Evolutionary conservation across 2,888 invertebrate species (phyloP), one percentile per base, ranked within the genome.

Genomic region (Crocallis elinguaria): DNA sequence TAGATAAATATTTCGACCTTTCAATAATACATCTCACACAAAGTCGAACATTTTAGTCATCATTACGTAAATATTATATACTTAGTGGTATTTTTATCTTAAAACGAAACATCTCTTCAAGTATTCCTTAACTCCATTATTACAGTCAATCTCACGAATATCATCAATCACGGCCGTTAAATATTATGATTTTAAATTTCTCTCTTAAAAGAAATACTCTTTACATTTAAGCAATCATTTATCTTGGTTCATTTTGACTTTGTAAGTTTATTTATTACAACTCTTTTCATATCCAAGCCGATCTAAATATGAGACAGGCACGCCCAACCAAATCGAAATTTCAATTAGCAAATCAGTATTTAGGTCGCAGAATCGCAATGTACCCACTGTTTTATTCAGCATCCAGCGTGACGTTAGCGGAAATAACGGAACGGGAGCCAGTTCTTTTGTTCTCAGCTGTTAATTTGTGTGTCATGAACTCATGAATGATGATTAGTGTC

Each of bases 381-480:
- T 54, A 64, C 51, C 60, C 55, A 57, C 58, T 69, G 69, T 75
- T 75, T 73, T 71, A 73, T 77, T 70, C 71, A 73, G 66, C 67
- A 71, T 70, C 73, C 67, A 69, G 57, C 45, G 62, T 79, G 75
- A 79, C 78, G 79, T 71, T 64, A 67, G 60, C 81, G 81, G 81
- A 81, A 75, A 67, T 81, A 81, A 81, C 82, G 81, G 82, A 63
- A 70, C 64, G 43, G 51, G 56, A 54, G 63, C 61, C 64, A 71
- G 59, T 68, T 73, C 74, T 72, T 77, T 78, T 78, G 78, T 78
- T 77, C 71, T 73, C 58, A 51, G 57, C 57, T 67, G 71, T 70
- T 74, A 74, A 77, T 76, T 77, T 76, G 59, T 77, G 67, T 77
- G 75, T 72, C 78, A 77, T 73, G 62, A 60, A 60, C 55, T 64